phyloP scores from a whole-genome alignment of 2,797 vertebrate species.

The Cetoscarus ocellatus region DNA sequence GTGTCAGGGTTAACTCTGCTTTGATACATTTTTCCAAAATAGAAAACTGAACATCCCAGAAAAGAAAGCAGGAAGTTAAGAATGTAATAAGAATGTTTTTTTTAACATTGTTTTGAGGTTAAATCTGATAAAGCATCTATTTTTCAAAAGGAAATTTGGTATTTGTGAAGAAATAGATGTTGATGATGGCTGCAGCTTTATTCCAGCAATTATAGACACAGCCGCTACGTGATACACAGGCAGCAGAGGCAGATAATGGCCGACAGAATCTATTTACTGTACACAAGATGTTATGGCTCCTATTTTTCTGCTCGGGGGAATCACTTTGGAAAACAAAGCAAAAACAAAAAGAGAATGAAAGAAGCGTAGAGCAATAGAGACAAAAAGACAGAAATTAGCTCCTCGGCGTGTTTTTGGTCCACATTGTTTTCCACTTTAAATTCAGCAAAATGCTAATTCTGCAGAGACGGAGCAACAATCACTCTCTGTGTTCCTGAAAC shows the following conservation, averaged over 20 bases:
- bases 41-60: neutral
- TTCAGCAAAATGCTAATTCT: conserved; percentile 47
- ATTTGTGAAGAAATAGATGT: too few species aligned
- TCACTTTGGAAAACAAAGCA: conserved; percentile 7
- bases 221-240: conserved; percentile 21
- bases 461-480: conserved; percentile 1
- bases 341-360: conserved; percentile 17
- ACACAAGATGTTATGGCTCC: conserved; percentile 38
- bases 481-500: conserved; percentile 8
- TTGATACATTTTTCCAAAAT: neutral
- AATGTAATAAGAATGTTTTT: neutral
- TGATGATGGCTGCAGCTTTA: conserved; percentile 18
- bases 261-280: conserved; percentile 47
- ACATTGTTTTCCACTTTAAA: conserved; percentile 34
- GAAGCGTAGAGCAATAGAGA: conserved; percentile 4
- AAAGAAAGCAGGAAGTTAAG: conserved; percentile 1
- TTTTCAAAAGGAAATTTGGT: conserved; percentile 12
- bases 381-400: conserved; percentile 11
- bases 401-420: neutral
- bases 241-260: conserved; percentile 34
- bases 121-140: conserved; percentile 12
- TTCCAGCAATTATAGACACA: neutral
- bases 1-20: too few species aligned
- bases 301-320: conserved; percentile 24
- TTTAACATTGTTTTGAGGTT: neutral